Conservation (phyloP, 2,888 invertebrate species). For the Dynastes hyllus region DNA sequence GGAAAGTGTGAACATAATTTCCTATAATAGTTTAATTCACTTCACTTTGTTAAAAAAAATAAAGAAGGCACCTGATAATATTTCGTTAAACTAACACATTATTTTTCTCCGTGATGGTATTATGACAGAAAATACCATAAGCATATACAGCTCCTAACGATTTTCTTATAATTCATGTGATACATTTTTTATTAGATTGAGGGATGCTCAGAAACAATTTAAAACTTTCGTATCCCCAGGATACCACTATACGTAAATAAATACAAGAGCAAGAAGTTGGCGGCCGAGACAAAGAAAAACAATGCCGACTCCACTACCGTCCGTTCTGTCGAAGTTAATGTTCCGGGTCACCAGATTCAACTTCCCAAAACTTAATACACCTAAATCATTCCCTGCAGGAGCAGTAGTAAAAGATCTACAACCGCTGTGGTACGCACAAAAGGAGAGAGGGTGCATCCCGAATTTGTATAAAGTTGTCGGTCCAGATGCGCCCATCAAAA, state of each 20-base stretch:
- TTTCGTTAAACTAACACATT: no score
- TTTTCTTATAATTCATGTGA: constrained; percentile 5
- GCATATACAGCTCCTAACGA: not conserved
- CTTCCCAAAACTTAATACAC: constrained; percentile 49
- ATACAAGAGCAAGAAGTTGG: constrained; percentile 12
- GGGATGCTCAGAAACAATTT: constrained; percentile 33
- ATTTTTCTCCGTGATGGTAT: no score
- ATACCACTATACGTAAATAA: constrained; percentile 28
- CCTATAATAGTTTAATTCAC: no score
- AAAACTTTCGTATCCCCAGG: constrained; percentile 30
- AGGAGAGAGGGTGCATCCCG: constrained; percentile 37
- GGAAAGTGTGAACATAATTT: no score
- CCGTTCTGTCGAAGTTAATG: constrained; percentile 48
- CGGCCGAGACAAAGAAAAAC: constrained; percentile 26
- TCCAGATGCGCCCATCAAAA: constrained; percentile 49
- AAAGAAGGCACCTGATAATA: no score
- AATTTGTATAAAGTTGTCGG: constrained; percentile 48
- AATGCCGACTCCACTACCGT: constrained; percentile 5
- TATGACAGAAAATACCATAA: no score
- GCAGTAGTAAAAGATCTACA: constrained; percentile 44
- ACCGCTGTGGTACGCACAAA: constrained; percentile 41
- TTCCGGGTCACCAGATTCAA: constrained; percentile 47
- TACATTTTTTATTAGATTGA: constrained; percentile 24
- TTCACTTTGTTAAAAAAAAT: no score
- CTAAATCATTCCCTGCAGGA: constrained; percentile 49